Base-by-base conservation (phyloP, 2,797 vertebrate genomes). In the Xenops minutus region DNA sequence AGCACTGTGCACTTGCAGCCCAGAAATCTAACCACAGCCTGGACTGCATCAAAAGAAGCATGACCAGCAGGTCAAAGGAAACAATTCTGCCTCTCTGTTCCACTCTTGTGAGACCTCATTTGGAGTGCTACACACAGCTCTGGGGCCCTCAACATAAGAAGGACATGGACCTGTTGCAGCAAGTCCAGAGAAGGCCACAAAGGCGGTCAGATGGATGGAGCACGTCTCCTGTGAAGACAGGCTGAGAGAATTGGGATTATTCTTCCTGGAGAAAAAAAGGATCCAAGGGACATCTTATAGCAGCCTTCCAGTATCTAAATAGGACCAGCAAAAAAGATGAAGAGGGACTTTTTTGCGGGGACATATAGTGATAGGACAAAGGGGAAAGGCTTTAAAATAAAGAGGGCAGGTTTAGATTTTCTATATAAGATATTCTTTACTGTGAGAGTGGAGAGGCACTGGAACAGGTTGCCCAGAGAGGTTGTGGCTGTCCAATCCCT, bases 1-100 rank as follows among this genome's bases (percentile, higher is more conserved):
- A 13, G 48, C 10, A 41, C 27, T 1, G 2, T 32, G 39, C 0
- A 0, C 15, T 61, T 68, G 26, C 27, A 55, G 41, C 15, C 27
- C 55, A 41, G 34, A 81, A 68, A 54, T 30, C 8, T 18, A 27
- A 23, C 10, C 10, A 10, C 22, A 36, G 17, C 10, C 14, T 41
- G 26, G 46, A 48, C 9, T 41, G 24, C 26, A 61, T 62, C 71
- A 68, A 75, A 81, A 49, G 22, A 41, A 68, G 12, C 3, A 20
- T 4, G 34, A 30, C 34, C 34, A 81, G 54, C 4, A 36, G 15
- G 34, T 43, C 62, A 62, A 81, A 75, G 15, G 15, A 61, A 41
- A 41, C 26, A 8, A 43, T 62, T 82, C 55, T 55, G 41, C 27
- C 32, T 49, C 19, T 82, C 48, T 75, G 15, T 41, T 62, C 63